A percentile compares a stretch with the other conserved stretches of the same genome.
These are phyloP conservation scores for Donacobius atricapilla DNA, from an alignment of 2,113 vertebrate genomes.

Conservation along the genomic window DNA sequence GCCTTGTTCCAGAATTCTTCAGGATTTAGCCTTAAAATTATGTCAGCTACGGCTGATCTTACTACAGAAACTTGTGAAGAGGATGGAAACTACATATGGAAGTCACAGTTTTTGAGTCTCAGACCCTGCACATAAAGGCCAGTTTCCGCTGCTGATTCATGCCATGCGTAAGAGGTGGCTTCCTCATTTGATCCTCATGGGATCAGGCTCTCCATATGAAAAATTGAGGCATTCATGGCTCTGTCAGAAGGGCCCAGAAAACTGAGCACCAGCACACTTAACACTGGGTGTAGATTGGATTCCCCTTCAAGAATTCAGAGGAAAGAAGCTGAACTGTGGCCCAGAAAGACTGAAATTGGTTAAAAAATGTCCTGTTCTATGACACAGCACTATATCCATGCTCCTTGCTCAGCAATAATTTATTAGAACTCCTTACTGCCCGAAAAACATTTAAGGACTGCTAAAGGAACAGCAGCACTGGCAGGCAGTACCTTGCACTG, in stretches of 20 bases:
- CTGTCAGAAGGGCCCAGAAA: not conserved
- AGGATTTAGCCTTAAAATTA: not conserved
- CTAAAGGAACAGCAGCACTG: not conserved
- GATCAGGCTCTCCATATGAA: slow-evolving; percentile 13
- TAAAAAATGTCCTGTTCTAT: not conserved
- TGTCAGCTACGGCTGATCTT: not conserved
- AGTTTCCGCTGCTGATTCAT: not conserved
- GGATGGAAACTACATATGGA: not conserved
- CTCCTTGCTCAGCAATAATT: not conserved
- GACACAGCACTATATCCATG: not conserved
- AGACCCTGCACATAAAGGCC: not conserved
- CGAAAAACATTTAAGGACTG: not conserved
- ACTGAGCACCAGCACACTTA: not conserved
- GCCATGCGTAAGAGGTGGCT: not conserved
- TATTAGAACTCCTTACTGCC: not conserved
- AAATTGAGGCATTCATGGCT: slow-evolving; percentile 25
- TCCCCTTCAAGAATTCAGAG: not conserved
- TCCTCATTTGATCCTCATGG: not conserved
- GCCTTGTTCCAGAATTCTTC: not conserved
- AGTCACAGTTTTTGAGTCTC: not conserved
- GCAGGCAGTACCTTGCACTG: not conserved
- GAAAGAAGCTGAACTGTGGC: slow-evolving; percentile 20
- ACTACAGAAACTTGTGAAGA: not conserved
- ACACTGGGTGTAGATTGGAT: not conserved
- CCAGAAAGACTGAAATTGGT: not conserved